Percentiles rank a stretch among this genome's conserved stretches.
phyloP scores from a whole-genome alignment of 2,797 vertebrate genomes.

The Pantherophis alleghaniensis region DNA sequence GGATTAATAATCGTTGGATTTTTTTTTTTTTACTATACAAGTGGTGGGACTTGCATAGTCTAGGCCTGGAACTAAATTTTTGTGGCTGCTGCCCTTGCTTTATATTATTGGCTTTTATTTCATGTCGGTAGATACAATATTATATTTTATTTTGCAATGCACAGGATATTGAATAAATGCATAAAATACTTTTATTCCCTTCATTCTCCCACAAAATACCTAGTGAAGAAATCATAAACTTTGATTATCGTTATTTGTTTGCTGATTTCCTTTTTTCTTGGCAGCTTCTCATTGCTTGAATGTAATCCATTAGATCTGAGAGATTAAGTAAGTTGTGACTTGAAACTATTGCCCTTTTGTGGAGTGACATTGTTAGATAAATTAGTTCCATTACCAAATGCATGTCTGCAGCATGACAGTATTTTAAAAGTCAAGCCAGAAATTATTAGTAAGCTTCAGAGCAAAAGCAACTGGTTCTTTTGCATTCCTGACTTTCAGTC shows the following conservation, averaged over 20 bases:
- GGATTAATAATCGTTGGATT: not conserved
- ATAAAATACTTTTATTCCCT: not conserved
- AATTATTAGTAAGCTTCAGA: not conserved
- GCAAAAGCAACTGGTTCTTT: not conserved
- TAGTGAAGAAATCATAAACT: not conserved
- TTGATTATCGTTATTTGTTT: not conserved
- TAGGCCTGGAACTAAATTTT: too few relatives aligned
- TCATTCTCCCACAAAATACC: not conserved
- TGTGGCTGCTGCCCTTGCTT: not conserved
- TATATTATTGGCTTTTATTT: not conserved
- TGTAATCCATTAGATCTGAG: too few relatives aligned
- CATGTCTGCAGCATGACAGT: not conserved
- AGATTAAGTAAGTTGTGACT: not conserved
- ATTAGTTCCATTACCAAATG: not conserved
- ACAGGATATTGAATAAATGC: not conserved
- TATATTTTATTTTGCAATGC: not conserved
- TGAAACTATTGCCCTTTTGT: not conserved
- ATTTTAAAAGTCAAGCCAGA: not conserved
- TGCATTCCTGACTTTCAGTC: constrained; percentile 5
- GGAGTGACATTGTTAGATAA: not conserved
- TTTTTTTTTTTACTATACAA: not conserved
- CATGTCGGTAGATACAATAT: not conserved
- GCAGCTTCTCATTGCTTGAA: not conserved
- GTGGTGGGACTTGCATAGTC: not conserved
- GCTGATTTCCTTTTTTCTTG: not conserved